These are phyloP conservation scores for Prosapia bicincta DNA, from an alignment of 2,888 invertebrate genomes.

Conservation along the genomic window DNA sequence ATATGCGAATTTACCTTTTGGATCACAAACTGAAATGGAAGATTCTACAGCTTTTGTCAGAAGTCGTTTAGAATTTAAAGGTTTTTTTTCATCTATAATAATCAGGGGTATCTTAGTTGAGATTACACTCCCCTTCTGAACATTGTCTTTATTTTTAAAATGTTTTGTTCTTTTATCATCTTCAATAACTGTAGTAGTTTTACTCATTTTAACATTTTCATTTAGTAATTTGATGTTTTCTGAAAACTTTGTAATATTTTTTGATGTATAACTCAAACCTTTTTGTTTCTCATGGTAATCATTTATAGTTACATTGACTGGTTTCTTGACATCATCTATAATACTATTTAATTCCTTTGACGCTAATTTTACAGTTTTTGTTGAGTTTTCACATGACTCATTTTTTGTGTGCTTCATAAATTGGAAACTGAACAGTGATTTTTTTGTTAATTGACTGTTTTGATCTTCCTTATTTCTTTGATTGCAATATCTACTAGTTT, in stretches of 20 bases:
- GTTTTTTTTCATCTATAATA: background rate
- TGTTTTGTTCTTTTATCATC: background rate
- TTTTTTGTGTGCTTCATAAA: background rate
- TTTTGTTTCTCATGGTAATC: background rate
- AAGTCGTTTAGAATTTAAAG: no score
- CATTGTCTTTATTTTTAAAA: background rate
- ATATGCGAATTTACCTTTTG: background rate
- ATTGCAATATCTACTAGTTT: background rate
- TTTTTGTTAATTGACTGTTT: background rate
- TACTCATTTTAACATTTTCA: no score
- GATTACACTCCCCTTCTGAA: background rate
- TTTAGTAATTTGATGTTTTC: background rate
- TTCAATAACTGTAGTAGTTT: background rate
- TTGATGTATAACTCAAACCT: background rate
- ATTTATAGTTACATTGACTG: background rate
- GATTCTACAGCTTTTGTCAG: no score
- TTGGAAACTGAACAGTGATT: background rate
- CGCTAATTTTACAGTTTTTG: background rate
- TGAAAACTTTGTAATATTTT: background rate
- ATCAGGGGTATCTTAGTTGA: background rate
- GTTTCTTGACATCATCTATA: background rate
- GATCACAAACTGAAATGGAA: no score
- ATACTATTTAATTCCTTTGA: background rate
- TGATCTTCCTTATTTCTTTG: background rate
- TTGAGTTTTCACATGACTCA: background rate